phyloP scores from a whole-genome alignment of 1,140 invertebrate species.

The Cydia fagiglandana region DNA sequence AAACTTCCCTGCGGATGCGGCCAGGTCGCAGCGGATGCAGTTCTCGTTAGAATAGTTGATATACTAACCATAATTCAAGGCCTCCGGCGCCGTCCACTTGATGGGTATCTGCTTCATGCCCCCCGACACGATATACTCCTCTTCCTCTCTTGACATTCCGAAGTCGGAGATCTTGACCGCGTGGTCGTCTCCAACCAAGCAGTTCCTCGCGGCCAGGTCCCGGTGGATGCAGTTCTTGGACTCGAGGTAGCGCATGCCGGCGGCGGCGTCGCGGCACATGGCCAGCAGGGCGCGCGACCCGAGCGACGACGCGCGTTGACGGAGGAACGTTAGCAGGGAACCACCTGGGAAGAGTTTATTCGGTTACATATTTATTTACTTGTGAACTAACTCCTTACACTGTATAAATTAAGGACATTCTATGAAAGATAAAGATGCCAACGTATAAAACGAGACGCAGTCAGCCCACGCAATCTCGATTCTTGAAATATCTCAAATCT shows the following conservation, averaged over 20 bases:
- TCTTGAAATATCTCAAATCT: too few species aligned
- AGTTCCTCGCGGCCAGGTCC: constrained; percentile 97
- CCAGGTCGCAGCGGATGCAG: background rate
- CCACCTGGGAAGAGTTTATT: constrained; percentile 84
- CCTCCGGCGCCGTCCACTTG: constrained; percentile 98
- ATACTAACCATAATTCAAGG: constrained; percentile 93
- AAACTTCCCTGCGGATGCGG: too few species aligned
- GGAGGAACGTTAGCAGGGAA: constrained; percentile 91
- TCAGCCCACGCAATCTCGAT: too few species aligned
- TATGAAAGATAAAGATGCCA: constrained; percentile 18
- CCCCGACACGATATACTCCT: constrained; percentile 97
- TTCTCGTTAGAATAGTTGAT: background rate
- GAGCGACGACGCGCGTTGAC: constrained; percentile 86
- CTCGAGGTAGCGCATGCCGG: constrained; percentile 97
- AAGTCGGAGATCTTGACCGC: constrained; percentile 98
- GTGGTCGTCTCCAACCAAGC: constrained; percentile 92
- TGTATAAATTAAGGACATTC: constrained; percentile 32
- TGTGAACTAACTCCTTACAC: too few species aligned
- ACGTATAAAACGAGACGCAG: background rate
- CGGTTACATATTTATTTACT: background rate
- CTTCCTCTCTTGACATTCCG: constrained; percentile 98
- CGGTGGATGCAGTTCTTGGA: constrained; percentile 98
- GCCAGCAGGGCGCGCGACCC: constrained; percentile 87
- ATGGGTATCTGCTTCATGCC: constrained; percentile 99
- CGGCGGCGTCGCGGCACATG: constrained; percentile 96